A percentile compares a stretch with the other conserved stretches of the same genome.
Conservation (phyloP, 2,113 vertebrate species). For the Choloepus hoffmanni region DNA sequence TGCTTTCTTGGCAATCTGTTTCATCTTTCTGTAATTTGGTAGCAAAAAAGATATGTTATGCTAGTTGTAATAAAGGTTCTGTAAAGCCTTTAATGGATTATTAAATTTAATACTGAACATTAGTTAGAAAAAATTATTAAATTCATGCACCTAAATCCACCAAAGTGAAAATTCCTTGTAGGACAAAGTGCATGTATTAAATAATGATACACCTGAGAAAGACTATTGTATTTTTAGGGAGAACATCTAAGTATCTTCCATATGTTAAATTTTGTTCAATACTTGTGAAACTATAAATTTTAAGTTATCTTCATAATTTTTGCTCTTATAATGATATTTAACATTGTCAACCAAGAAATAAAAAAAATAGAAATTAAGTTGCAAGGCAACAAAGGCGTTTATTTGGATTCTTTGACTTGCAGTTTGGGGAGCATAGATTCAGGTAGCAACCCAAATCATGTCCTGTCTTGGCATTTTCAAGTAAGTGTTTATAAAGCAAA, state of each 20-base stretch:
- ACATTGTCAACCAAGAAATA: neutral
- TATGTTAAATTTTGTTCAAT: neutral
- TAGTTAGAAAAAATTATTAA: constrained; percentile 45
- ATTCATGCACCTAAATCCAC: neutral
- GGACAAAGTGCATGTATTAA: neutral
- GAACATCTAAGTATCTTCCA: neutral
- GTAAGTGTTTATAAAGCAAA: too few species aligned
- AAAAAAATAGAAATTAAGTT: too few species aligned
- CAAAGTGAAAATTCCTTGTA: constrained; percentile 41
- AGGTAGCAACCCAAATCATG: too few species aligned
- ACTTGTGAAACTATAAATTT: neutral
- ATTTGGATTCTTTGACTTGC: too few species aligned
- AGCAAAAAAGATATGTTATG: constrained; percentile 12
- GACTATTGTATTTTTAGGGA: neutral
- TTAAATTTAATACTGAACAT: constrained; percentile 52
- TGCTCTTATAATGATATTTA: neutral
- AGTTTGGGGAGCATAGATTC: too few species aligned
- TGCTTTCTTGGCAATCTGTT: constrained; percentile 30
- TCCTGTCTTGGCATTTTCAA: too few species aligned
- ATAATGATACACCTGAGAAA: neutral
- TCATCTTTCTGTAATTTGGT: constrained; percentile 40
- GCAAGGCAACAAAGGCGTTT: too few species aligned
- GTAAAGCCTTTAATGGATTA: constrained; percentile 20
- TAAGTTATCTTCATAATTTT: neutral
- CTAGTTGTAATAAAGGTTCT: constrained; percentile 14